Base-by-base conservation (phyloP, 2,797 vertebrate species). In the Poecilia picta region DNA sequence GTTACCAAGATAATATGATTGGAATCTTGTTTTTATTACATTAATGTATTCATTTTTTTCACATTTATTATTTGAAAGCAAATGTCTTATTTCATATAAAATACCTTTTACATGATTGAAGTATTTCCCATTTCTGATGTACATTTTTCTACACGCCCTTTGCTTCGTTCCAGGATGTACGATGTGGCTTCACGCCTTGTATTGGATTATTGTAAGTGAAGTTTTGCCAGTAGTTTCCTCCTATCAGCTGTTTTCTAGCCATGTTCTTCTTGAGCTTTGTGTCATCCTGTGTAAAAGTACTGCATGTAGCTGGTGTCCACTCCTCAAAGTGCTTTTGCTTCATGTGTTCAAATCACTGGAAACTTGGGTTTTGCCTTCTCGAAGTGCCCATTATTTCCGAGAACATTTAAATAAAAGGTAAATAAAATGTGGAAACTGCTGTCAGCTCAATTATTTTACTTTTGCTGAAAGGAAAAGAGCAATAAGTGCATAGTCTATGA, bases 281-380 rank as follows among this genome's bases (percentile, higher is more conserved):
- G 96, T 96, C 94, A 91, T 96, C 95, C 96, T 96, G 94, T 95
- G 94, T 95, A 93, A 93, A 93, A 93, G 96, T 95, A 94, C 92
- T 97, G 97, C 96, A 96, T 95, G 96, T 94, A 92, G 93, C 93
- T 90, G 87, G 92, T 94, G 75, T 81, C 78, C 81, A 82, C 71
- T 77, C 76, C 76, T 75, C 87, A 91, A 92, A 95, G 94, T 95
- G 95, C 91, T 96, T 83, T 94, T 94, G 96, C 95, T 89, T 78
- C 95, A 89, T 94, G 93, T 98, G 95, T 97, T 97, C 94, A 96
- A 94, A 78, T 94, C 91, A 93, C 95, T 96, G 95, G 92, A 93
- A 93, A 95, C 97, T 92, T 94, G 95, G 96, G 96, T 97, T 97
- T 95, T 95, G 96, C 96, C 96, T 97, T 88, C 76, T 96, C 97